Evolutionary conservation across 2,888 invertebrate genomes (phyloP), one percentile per base, ranked within the genome.

Genomic region (Meiosimyza platycephala): DNA sequence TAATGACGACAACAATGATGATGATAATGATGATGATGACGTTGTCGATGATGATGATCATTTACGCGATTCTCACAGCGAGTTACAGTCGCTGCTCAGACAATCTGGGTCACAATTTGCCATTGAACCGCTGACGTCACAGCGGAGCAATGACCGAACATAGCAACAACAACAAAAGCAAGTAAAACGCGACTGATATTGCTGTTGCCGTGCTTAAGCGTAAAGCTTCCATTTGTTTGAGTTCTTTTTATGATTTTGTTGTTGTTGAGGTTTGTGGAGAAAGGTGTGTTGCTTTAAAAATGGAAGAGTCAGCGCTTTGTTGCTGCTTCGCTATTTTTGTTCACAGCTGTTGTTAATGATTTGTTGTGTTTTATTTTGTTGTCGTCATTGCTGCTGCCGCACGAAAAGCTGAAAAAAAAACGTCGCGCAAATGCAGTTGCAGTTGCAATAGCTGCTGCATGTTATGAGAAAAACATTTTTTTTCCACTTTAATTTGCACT

Each of bases 31-130:
- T 40, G 9, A 40, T 2, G 40, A 40, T 9, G 9, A 40, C 9
- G 40, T 7, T 9, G 40, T 7, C 9, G 40, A 40, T 40, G 40
- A 40, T 40, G 40, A 40, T 40, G 40, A 40, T 40, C 40, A 9
- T 40, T 40, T 50, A 51, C 18, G 64, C 64, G 64, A 28, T 64
- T 51, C 66, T 66, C 59, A 69, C 59, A 70, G n/a, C n/a, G 40
- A 40, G 69, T 52, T 62, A 48, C 68, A 59, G 62, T 62, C 51
- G 47, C 68, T 7, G 84, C 84, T 84, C 86, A 86, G 86, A 86
- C 86, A 87, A 87, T 87, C 86, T 87, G 86, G 86, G 86, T 87
- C 86, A 87, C 84, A 87, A 84, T 87, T 87, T 87, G 86, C 86
- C 86, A 87, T 87, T 87, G 86, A 87, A 87, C 86, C 85, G 86